Base-by-base conservation (phyloP, 2,113 vertebrate species). In the Sinocyclocheilus maitianheensis region DNA sequence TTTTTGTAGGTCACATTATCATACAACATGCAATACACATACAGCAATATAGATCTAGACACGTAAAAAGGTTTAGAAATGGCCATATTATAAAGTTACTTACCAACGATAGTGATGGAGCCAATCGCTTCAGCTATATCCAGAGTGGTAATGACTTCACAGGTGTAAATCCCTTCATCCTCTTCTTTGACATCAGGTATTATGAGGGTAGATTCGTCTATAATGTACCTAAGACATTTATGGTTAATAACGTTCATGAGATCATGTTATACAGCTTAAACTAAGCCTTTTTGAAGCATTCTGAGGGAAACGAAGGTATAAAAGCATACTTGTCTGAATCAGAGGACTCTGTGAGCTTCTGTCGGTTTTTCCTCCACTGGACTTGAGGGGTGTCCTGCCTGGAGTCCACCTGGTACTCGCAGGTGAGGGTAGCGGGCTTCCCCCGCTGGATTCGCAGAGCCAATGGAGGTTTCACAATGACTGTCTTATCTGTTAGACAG, bases 131-230 rank as follows among this genome's bases (percentile, higher is more conserved):
- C 91, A 14, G 93, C 96, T 43, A 88, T 53, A 55, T 98, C 97
- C 91, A 97, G 89, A 7, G 87, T 87, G 0, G 96, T 97, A 87
- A 94, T 93, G 74, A 95, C 94, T 69, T 96, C 90, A 79, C 97
- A 98, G 83, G 93, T 95, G 88, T 97, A 98, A 63, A 92, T 87
- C 0, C 94, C 97, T 89, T 97, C 94, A 72, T 98, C 97, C 0
- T 90, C 87, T 24, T 91, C 91, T 71, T 94, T 91, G 82, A 97
- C 92, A 30, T 93, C 91, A 11, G 93, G 85, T 43, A 98, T 94
- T 22, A 92, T 95, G 81, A 97, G 92, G 71, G 91, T 90, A 58
- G 90, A 84, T 0, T 92, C 93, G 11, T 94, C 93, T 81, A 97
- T 93, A 51, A 93, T 93, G 89, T 96, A 97, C 93, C 97, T 97